Base-by-base conservation (phyloP, 2,797 vertebrate genomes). In the Eospalax fontanierii region DNA sequence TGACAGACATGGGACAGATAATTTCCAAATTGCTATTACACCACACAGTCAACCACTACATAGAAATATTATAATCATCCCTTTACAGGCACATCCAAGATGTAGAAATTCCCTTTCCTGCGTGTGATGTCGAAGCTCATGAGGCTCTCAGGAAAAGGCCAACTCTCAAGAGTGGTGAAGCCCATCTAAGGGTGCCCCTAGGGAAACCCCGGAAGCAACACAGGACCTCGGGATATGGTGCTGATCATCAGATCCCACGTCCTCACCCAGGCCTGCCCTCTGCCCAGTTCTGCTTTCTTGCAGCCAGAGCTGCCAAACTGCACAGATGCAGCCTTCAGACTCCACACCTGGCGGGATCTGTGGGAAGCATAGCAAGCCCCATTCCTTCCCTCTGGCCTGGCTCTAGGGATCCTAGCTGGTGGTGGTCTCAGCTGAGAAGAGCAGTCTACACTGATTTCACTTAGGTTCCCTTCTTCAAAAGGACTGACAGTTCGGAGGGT, bases 171-270 rank as follows among this genome's bases (percentile, higher is more conserved):
- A 46, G 24, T 0, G 12, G 26, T 24, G 1, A 2, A 40, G 8
- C 10, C 18, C 50, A 19, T 43, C 50, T 61, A 63, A 73, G 9
- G 15, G 2, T 18, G 57, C 57, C 54, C 65, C 61, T 1, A 11
- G 19, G 43, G 75, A 63, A 70, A 33, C 59, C 66, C 74, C 22
- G 38, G 38, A 8, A 16, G 9, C n/a, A 59, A 57, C 10, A 28
- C 9, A 33, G 33, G 30, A 6, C 70, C 5, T 9, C 0, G 15
- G 12, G 28, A 0, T 0, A 6, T 1, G 46, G 18, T 1, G 0
- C 21, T 3, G 43, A 65, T 68, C 10, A 38, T 43, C 61, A 68
- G 74, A 26, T 7, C n/a, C 24, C 21, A 68, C 6, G 19, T 2
- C 21, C 73, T 12, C 8, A 15, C 8, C 46, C 46, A 6, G 11